phyloP scores from a whole-genome alignment of 2,113 vertebrate genomes.

The Pycnonotus jocosus region DNA sequence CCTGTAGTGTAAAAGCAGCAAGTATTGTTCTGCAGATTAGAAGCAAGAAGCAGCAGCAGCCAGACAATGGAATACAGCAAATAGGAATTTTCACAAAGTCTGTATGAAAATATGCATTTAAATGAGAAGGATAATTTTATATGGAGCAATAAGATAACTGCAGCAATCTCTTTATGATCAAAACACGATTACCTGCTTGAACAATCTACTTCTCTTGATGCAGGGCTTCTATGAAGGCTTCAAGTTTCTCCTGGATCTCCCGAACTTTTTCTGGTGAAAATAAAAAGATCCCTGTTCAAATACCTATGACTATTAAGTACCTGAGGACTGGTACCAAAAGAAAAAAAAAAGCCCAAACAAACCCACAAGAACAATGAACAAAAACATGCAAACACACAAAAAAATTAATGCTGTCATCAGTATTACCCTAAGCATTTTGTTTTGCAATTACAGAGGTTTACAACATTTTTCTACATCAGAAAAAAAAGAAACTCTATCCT shows the following conservation, averaged over 20 bases:
- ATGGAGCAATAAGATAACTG: not conserved
- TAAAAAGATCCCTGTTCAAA: not conserved
- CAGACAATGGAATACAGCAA: not conserved
- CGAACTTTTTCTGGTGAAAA: slow-evolving; percentile 90
- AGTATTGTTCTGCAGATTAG: not conserved
- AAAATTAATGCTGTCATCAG: not conserved
- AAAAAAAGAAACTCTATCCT: not conserved
- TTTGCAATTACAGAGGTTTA: not conserved
- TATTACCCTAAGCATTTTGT: not conserved
- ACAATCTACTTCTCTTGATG: slow-evolving; percentile 90
- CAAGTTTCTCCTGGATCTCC: slow-evolving; percentile 99
- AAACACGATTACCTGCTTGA: slow-evolving; percentile 39
- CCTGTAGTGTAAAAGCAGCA: not conserved
- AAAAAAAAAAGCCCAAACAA: no score
- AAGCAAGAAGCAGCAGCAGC: not conserved
- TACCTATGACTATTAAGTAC: not conserved
- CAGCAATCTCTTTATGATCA: not conserved
- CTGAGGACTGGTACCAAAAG: not conserved
- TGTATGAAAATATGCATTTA: not conserved
- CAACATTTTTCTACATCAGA: not conserved
- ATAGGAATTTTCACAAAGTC: not conserved
- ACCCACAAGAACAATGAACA: not conserved
- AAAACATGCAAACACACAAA: not conserved
- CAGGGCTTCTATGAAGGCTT: slow-evolving; percentile 98
- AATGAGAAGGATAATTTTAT: not conserved